Evolutionary conservation across 2,797 vertebrate genomes (phyloP).

Genomic region (Acridotheres tristis): DNA sequence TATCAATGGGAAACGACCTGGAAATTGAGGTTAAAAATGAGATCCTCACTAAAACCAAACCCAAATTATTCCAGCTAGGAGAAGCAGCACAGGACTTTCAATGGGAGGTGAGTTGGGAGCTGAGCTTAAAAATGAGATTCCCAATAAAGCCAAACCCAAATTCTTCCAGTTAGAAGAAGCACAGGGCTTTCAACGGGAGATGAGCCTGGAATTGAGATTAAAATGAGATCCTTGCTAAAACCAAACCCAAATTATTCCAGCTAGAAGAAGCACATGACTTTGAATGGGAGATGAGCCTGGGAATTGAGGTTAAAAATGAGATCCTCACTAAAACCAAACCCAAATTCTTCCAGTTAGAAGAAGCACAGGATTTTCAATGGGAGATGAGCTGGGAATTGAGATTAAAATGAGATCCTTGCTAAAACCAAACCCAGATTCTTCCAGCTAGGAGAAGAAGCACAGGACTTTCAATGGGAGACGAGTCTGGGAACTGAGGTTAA

Average conservation of each 20-base stretch:
- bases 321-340: no score
- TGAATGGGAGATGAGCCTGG: no score
- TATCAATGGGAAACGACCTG: no score
- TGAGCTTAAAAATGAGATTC: background rate
- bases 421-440: background rate
- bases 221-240: background rate
- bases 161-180: no score
- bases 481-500: background rate
- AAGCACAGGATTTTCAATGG: background rate
- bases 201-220: background rate
- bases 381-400: background rate
- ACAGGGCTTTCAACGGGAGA: background rate
- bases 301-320: no score
- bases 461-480: no score
- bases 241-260: background rate
- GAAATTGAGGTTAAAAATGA: background rate
- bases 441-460: background rate
- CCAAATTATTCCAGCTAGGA: background rate
- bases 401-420: background rate
- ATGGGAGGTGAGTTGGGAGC: background rate
- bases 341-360: background rate
- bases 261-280: no score
- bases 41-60: background rate
- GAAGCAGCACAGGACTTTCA: background rate
- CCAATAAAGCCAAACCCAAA: background rate